phyloP scores from a whole-genome alignment of 2,888 invertebrate genomes.

The Saturnia pavonia region DNA sequence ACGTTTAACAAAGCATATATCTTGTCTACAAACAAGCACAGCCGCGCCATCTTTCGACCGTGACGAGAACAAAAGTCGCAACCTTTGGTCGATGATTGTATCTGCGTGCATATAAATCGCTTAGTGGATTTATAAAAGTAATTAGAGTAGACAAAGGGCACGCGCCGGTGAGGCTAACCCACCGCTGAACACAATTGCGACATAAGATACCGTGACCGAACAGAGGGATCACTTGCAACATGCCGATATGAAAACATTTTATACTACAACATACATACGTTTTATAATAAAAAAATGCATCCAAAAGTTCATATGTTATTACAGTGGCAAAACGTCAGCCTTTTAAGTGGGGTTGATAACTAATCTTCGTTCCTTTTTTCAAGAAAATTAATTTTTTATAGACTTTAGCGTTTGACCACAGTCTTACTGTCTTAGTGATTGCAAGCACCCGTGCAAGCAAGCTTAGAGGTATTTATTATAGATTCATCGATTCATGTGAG shows the following conservation, averaged over 20 bases:
- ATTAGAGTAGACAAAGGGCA: conserved; percentile 68
- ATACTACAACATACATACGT: too few species aligned
- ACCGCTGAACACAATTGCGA: conserved; percentile 46
- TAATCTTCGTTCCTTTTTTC: too few species aligned
- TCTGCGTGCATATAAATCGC: conserved; percentile 61
- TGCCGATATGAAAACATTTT: neutral
- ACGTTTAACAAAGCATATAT: conserved; percentile 15
- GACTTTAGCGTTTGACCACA: too few species aligned
- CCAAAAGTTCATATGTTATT: neutral
- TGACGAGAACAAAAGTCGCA: conserved; percentile 58
- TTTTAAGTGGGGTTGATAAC: neutral
- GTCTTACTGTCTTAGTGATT: too few species aligned
- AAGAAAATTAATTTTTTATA: too few species aligned
- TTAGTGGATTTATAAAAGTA: conserved; percentile 68
- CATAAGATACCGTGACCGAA: neutral
- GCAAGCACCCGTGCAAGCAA: too few species aligned
- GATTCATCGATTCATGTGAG: too few species aligned
- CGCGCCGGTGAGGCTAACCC: conserved; percentile 37
- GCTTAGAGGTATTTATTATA: too few species aligned
- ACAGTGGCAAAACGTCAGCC: too few species aligned
- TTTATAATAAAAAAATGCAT: too few species aligned
- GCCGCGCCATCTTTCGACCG: conserved; percentile 37
- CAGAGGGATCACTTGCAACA: conserved; percentile 8
- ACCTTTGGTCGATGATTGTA: conserved; percentile 58
- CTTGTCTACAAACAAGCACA: conserved; percentile 3